These are phyloP conservation scores for Heptranchias perlo DNA, from an alignment of 2,113 vertebrate genomes.

Conservation along the genomic window DNA sequence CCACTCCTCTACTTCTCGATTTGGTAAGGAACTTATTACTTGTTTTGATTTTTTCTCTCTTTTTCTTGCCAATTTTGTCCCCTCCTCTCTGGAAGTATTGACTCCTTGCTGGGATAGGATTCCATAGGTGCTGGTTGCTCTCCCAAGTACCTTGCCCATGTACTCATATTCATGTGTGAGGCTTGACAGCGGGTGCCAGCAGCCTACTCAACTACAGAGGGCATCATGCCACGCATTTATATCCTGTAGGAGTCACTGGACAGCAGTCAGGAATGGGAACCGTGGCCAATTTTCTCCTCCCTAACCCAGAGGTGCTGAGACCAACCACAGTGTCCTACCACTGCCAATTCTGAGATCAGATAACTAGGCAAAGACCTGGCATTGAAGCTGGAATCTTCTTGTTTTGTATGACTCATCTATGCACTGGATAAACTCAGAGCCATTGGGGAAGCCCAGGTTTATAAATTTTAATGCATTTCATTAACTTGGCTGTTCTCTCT, in stretches of 20 bases:
- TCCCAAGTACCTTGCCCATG: neutral
- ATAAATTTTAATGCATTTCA: neutral
- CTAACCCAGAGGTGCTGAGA: neutral
- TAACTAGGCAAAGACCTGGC: neutral
- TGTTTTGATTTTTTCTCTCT: neutral
- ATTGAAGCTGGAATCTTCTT: slow-evolving; percentile 9
- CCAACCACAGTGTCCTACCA: neutral
- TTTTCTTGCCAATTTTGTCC: neutral
- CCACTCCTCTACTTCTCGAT: neutral
- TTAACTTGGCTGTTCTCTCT: neutral
- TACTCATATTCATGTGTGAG: neutral
- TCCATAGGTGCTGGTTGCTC: neutral
- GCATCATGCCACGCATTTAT: neutral
- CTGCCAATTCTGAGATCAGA: neutral
- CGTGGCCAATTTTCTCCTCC: neutral
- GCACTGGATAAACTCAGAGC: neutral
- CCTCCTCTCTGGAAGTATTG: neutral
- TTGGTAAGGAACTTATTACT: neutral
- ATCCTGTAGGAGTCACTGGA: neutral
- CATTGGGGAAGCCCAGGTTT: neutral
- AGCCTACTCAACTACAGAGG: neutral
- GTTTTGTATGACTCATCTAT: neutral
- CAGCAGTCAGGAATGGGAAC: neutral
- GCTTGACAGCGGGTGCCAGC: neutral
- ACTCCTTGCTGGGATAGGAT: neutral